These are phyloP conservation scores for Larimichthys polyactis DNA, from an alignment of 2,113 vertebrate species.

Conservation along the genomic window DNA sequence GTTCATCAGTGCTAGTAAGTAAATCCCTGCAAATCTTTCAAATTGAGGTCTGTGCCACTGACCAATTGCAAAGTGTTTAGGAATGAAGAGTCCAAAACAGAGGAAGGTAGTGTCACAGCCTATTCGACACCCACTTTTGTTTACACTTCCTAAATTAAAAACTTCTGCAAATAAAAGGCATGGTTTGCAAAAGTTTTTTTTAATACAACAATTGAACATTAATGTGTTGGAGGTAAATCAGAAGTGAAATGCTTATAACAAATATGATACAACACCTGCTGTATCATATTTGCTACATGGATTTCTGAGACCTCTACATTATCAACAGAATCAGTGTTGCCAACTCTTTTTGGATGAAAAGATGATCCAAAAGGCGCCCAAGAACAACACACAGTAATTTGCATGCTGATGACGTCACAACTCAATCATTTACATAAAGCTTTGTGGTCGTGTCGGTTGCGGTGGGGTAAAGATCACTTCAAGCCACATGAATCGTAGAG, in stretches of 20 bases:
- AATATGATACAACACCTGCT: not conserved
- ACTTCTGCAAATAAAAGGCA: not conserved
- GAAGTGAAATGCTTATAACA: not conserved
- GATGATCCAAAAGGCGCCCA: too few relatives aligned
- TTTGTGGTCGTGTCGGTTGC: too few relatives aligned
- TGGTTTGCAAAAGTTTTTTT: not conserved
- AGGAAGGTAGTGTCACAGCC: not conserved
- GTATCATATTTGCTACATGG: too few relatives aligned
- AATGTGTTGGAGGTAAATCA: not conserved
- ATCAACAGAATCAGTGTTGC: too few relatives aligned
- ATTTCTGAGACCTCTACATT: too few relatives aligned
- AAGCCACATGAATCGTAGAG: too few relatives aligned
- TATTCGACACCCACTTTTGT: not conserved
- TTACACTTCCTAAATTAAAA: not conserved
- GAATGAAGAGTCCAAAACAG: not conserved
- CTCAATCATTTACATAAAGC: too few relatives aligned
- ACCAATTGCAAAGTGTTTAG: not conserved
- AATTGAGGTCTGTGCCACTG: not conserved
- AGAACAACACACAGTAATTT: too few relatives aligned
- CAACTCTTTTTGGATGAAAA: too few relatives aligned
- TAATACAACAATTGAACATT: too few relatives aligned
- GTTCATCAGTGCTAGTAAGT: not conserved
- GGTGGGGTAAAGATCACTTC: too few relatives aligned
- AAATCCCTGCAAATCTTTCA: conserved; percentile 3
- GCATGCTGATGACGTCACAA: too few relatives aligned